phyloP scores from a whole-genome alignment of 1,140 invertebrate genomes.

The Nebria ingens region DNA sequence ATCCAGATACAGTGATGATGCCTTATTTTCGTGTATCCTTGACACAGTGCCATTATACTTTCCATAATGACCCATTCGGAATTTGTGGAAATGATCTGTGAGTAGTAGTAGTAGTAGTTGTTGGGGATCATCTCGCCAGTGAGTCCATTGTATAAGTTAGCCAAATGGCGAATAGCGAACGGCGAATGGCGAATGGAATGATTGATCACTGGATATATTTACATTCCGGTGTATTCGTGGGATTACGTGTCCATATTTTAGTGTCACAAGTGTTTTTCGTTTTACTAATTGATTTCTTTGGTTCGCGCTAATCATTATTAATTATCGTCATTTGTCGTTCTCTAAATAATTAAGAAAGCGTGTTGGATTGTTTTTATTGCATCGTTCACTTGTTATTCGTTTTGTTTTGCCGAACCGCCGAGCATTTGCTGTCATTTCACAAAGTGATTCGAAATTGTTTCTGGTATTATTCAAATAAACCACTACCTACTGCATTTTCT shows the following conservation, averaged over 20 bases:
- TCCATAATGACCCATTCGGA: no score
- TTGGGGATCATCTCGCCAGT: neutral
- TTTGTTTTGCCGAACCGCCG: no score
- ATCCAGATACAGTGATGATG: neutral
- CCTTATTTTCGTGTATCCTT: neutral
- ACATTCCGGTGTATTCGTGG: neutral
- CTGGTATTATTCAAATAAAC: no score
- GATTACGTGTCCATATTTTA: neutral
- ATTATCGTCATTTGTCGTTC: neutral
- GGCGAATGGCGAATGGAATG: neutral
- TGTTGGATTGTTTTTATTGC: no score
- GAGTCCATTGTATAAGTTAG: neutral
- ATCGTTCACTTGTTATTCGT: no score
- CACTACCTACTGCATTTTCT: no score
- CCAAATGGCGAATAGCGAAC: neutral
- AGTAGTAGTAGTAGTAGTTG: neutral
- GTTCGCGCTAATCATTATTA: constrained; percentile 6
- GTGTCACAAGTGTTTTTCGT: neutral
- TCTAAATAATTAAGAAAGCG: constrained; percentile 2
- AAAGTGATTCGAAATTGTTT: no score
- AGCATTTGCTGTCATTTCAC: no score
- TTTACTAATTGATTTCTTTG: constrained; percentile 4
- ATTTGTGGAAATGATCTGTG: no score
- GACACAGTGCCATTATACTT: neutral
- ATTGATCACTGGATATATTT: constrained; percentile 2